phyloP scores from a whole-genome alignment of 2,113 vertebrate species.

The Symphodus melops region DNA sequence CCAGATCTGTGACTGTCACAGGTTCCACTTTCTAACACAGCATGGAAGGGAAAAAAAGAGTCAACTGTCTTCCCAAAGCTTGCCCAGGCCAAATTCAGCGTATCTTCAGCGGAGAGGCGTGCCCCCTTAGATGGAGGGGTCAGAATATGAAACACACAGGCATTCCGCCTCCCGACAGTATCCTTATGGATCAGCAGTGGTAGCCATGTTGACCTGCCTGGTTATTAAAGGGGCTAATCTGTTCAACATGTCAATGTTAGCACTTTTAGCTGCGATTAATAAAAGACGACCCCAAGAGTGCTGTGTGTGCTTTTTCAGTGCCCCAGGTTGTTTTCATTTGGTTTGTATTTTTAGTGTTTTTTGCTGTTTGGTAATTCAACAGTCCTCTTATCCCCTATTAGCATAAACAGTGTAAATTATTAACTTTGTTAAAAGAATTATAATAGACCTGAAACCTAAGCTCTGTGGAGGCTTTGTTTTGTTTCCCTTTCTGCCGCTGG shows the following conservation, averaged over 20 bases:
- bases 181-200: slow-evolving; percentile 83
- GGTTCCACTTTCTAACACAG: slow-evolving; percentile 47
- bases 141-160: slow-evolving; percentile 72
- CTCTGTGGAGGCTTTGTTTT: slow-evolving; percentile 55
- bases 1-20: slow-evolving; percentile 52
- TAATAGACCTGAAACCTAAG: slow-evolving; percentile 64
- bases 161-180: slow-evolving; percentile 81
- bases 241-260: slow-evolving; percentile 95
- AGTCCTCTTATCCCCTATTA: slow-evolving; percentile 73
- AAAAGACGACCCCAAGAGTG: slow-evolving; percentile 89
- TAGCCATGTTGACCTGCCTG: slow-evolving; percentile 85
- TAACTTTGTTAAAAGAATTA: slow-evolving; percentile 80
- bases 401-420: slow-evolving; percentile 82
- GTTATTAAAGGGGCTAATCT: slow-evolving; percentile 91
- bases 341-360: slow-evolving; percentile 78
- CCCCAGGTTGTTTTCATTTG: slow-evolving; percentile 79
- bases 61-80: neutral
- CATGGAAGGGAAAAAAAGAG: neutral
- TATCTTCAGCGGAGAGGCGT: slow-evolving; percentile 48
- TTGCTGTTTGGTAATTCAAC: slow-evolving; percentile 79
- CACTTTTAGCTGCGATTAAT: slow-evolving; percentile 94
- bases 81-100: slow-evolving; percentile 16
- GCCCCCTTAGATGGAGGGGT: slow-evolving; percentile 56
- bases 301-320: slow-evolving; percentile 81
- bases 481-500: slow-evolving; percentile 66